Evolutionary conservation across 1,140 invertebrate genomes (phyloP).

Genomic region (Muscidifurax raptorellus): DNA sequence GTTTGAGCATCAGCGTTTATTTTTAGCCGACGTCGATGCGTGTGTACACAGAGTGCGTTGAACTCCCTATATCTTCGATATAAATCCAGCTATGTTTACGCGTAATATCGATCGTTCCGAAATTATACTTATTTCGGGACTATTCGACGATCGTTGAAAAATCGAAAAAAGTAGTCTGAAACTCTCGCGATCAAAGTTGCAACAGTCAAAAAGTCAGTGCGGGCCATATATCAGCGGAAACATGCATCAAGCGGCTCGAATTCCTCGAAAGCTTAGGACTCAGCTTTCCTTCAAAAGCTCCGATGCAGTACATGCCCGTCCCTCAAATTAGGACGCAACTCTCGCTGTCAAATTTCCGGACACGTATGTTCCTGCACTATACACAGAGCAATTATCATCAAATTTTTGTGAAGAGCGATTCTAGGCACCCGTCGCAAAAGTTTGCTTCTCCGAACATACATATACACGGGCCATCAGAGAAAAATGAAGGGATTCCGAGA

Average conservation of each 20-base stretch:
- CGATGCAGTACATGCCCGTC: too few species aligned
- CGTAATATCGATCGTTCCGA: neutral
- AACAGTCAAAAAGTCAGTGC: neutral
- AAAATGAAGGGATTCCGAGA: neutral
- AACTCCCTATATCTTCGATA: neutral
- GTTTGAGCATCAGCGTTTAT: neutral
- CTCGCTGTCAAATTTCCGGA: neutral
- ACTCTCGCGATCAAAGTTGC: neutral
- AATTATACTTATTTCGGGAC: too few species aligned
- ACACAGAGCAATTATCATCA: neutral
- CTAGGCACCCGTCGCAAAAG: neutral
- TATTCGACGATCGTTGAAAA: too few species aligned
- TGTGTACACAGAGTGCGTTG: neutral
- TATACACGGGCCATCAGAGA: neutral
- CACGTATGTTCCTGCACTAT: neutral
- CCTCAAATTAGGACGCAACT: neutral
- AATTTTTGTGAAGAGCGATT: neutral
- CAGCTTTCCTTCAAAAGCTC: neutral
- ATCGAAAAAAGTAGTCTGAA: neutral
- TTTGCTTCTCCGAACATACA: neutral
- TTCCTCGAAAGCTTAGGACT: neutral
- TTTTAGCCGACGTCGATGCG: neutral
- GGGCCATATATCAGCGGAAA: neutral
- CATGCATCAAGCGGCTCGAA: neutral
- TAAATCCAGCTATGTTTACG: neutral